These are phyloP conservation scores for Cephus nigrinus DNA, from an alignment of 2,888 invertebrate genomes.

Conservation along the genomic window DNA sequence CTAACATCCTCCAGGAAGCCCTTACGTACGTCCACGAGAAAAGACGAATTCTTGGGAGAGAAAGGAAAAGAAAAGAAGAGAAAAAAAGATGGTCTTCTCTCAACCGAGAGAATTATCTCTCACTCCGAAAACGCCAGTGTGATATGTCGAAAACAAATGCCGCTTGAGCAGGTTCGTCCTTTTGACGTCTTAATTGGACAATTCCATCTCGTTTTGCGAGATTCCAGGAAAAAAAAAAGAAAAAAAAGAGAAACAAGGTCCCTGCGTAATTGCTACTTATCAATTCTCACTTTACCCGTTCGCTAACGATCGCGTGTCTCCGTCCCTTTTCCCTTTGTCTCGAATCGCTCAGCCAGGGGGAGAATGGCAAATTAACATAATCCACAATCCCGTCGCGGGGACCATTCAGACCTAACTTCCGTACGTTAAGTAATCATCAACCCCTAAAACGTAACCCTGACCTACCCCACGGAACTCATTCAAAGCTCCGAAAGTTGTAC, in stretches of 20 bases:
- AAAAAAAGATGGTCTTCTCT: neutral
- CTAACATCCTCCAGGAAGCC: neutral
- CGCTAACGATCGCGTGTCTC: neutral
- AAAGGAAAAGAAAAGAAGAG: neutral
- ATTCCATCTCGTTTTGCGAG: neutral
- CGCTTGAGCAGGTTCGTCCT: neutral
- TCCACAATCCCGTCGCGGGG: slow-evolving; percentile 5
- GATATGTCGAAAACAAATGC: neutral
- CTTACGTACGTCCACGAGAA: neutral
- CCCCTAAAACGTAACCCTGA: neutral
- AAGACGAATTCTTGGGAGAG: neutral
- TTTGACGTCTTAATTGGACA: neutral
- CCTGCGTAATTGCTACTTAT: neutral
- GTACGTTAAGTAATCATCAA: neutral
- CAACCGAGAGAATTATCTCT: neutral
- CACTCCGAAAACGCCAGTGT: neutral
- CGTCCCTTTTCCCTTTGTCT: neutral
- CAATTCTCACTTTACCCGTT: neutral
- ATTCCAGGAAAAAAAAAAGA: neutral
- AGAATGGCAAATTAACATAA: slow-evolving; percentile 29
- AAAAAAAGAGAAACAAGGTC: neutral
- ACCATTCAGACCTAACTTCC: neutral
- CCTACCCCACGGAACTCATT: neutral
- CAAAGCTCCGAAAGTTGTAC: neutral
- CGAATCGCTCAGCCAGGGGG: neutral